Base-by-base conservation (phyloP, 2,113 vertebrate species). In the Eurypyga helias region DNA sequence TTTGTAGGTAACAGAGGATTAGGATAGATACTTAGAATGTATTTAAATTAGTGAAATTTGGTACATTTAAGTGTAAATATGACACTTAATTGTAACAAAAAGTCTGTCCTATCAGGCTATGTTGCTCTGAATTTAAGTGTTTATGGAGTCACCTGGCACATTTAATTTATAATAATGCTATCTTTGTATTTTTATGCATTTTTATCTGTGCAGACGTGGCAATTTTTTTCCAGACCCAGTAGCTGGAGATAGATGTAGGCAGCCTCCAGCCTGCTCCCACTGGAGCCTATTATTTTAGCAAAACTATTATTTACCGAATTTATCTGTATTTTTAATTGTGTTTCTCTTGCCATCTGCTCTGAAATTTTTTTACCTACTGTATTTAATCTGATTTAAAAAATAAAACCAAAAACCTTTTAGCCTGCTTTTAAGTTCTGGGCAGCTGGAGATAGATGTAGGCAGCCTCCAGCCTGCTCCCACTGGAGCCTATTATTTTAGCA, bases 241-340 rank as follows among this genome's bases (percentile, higher is more conserved):
- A 67, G 48, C 38, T 82, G 48, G 55, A 41, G 48, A 45, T 51
- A 58, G 58, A 79, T 80, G 79, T 10, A 48, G 82, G 38, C 66
- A 76, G 78, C 69, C 69, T 94, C 78, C 78, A 94, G 57, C 57
- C 73, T 87, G 31, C 69, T 91, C 82, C 65, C 69, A 29, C 55
- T 79, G 69, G 83, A 91, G 77, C 31, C 65, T 88, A 19, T 85
- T 91, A 72, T 89, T 91, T 92, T 66, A 89, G n/a, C 25, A 81
- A 90, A 54, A 38, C 45, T 75, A 60, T 75, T 84, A 89, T 75
- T 95, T 81, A 75, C 83, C 95, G 60, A 58, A 84, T 89, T 54
- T 78, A 85, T 79, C 77, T 67, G 9, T 73, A 65, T 87, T 96
- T 96, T 89, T 82, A 94, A 89, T 91, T 91, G 38, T 62, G 31